Evolutionary conservation across 2,797 vertebrate genomes (phyloP).

Genomic region (Melanotaenia maccullochi): DNA sequence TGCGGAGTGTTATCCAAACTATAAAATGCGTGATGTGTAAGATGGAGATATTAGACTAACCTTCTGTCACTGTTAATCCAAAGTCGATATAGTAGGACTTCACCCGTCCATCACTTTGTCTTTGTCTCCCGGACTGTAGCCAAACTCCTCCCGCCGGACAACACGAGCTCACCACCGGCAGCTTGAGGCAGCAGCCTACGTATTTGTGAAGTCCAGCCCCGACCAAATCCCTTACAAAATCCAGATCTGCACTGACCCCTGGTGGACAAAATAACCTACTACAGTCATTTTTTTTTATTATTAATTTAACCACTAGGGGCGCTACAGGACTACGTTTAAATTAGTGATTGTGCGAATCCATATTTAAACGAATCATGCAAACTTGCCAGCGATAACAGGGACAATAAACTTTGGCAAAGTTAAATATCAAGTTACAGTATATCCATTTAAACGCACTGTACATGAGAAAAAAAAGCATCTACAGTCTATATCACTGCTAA

Average conservation of each 20-base stretch:
- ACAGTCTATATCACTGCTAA: too few relatives aligned
- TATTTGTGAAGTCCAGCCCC: slow-evolving; percentile 9
- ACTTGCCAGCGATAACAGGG: neutral
- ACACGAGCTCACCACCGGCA: slow-evolving; percentile 20
- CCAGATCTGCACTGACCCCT: slow-evolving; percentile 21
- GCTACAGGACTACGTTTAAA: neutral
- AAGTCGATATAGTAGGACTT: slow-evolving; percentile 9
- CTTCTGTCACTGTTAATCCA: slow-evolving; percentile 29
- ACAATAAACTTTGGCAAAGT: neutral
- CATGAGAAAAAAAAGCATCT: too few relatives aligned
- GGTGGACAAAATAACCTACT: neutral
- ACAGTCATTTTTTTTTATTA: too few relatives aligned
- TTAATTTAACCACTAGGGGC: neutral
- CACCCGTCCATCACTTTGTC: slow-evolving; percentile 49
- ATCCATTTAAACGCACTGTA: too few relatives aligned
- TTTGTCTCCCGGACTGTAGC: slow-evolving; percentile 64
- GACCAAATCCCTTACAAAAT: neutral
- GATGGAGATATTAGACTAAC: slow-evolving; percentile 14
- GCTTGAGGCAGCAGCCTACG: slow-evolving; percentile 3
- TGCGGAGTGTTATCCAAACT: neutral
- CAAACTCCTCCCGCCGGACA: slow-evolving; percentile 67
- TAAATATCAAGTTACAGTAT: neutral
- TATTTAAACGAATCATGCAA: neutral
- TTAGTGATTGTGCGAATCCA: neutral
- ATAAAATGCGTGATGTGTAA: neutral